Base-by-base conservation (phyloP, 1,140 invertebrate genomes). In the Drosophila rhopaloa region DNA sequence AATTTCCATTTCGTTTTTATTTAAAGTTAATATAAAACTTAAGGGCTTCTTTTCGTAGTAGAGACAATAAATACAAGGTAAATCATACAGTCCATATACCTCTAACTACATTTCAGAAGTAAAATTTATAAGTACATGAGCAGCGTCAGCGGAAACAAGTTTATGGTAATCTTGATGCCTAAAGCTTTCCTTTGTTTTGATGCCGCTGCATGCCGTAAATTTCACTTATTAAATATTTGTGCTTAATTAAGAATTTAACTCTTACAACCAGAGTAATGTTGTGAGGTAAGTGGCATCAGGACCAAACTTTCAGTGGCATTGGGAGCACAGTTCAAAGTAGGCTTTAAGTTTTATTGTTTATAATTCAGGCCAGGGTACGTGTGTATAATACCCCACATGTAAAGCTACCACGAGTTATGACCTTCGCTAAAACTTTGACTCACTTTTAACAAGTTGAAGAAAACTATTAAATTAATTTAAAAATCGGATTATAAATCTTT, bases 121-220 rank as follows among this genome's bases (percentile, higher is more conserved):
- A 11, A 19, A 57, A 53, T 24, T 2, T 24, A 24, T 24, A 24
- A 8, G 43, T 43, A 48, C 8, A 48, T 7, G 29, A 57, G 67
- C 67, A 50, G 19, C 27, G 60, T 48, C 57, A 51, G 59, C 57
- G 60, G 59, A 78, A 85, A 66, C 78, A 75, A 78, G 70, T 86
- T 56, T 86, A 82, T 86, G 82, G 79, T 82, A 88, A 88, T 82
- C 79, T 82, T 73, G 79, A 79, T 82, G 67, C 65, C 59, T 76
- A 62, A 77, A 84, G 67, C 62, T 79, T 72, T 74, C 47, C 62
- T 82, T 82, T 82, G 75, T 77, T 81, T 76, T 61, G 59, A 44
- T 63, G 47, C 37, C 37, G 54, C 63, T 76, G 68, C 61, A 70
- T 37, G 41, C 46, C 67, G 47, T 79, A 82, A 82, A 78, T 71